Conservation (phyloP, 2,888 invertebrate species). For the Hemicrepidius hirtus region DNA sequence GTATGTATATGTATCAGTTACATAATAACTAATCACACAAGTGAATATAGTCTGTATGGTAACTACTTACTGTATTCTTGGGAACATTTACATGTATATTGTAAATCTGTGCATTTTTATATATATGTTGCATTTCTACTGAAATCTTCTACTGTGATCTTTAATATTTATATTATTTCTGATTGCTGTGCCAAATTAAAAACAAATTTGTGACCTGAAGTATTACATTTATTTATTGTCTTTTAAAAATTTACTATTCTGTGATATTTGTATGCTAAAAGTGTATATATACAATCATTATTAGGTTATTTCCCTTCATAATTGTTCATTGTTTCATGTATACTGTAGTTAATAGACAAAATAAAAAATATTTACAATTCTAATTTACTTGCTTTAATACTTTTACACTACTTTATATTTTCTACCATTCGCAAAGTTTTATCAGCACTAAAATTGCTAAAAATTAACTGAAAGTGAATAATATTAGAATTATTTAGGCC, state of each 20-base stretch:
- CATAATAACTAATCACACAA: slow-evolving; percentile 13
- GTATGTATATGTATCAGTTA: slow-evolving; percentile 26
- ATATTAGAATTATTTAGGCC: too few species aligned
- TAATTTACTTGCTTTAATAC: not conserved
- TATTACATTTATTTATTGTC: slow-evolving; percentile 52
- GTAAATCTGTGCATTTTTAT: slow-evolving; percentile 42
- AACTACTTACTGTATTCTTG: slow-evolving; percentile 50
- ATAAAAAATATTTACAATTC: slow-evolving; percentile 39
- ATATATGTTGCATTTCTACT: slow-evolving; percentile 54
- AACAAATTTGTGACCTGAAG: slow-evolving; percentile 60
- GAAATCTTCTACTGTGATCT: slow-evolving; percentile 62
- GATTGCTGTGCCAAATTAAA: slow-evolving; percentile 61
- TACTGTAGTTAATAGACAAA: slow-evolving; percentile 47
- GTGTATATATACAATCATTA: slow-evolving; percentile 49
- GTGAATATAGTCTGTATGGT: slow-evolving; percentile 41
- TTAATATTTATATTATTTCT: slow-evolving; percentile 55
- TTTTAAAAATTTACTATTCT: slow-evolving; percentile 49
- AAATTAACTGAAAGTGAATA: too few species aligned
- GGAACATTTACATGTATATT: slow-evolving; percentile 51
- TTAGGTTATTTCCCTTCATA: slow-evolving; percentile 44
- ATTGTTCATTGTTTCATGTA: slow-evolving; percentile 48
- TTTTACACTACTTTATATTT: too few species aligned
- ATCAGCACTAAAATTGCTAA: too few species aligned
- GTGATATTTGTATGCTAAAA: slow-evolving; percentile 53
- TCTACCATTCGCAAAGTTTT: too few species aligned